These are phyloP conservation scores for Myotis davidii DNA, from an alignment of 2,113 vertebrate species.

Conservation along the genomic window DNA sequence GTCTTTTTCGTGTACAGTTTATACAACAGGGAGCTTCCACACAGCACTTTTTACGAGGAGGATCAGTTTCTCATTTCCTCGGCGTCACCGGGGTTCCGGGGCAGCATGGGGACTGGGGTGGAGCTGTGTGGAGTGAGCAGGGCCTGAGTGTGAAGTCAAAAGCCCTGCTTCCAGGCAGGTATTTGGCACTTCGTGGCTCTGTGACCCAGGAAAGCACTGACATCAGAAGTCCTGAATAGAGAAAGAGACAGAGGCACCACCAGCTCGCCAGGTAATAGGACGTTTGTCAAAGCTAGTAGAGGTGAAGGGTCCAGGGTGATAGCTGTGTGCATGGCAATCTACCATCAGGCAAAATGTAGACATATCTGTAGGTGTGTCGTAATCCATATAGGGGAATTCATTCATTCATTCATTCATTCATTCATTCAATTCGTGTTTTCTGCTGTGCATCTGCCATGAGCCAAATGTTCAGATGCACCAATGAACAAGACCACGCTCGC, in stretches of 20 bases:
- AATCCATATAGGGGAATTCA: background rate
- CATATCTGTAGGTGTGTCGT: background rate
- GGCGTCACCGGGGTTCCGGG: background rate
- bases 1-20: background rate
- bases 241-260: background rate
- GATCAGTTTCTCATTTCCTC: conserved; percentile 49
- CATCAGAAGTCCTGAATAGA: background rate
- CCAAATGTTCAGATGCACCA: background rate
- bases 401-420: background rate
- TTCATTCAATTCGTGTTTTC: background rate
- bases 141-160: background rate
- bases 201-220: background rate
- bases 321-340: background rate
- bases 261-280: background rate
- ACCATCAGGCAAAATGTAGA: background rate
- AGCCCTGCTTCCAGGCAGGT: background rate
- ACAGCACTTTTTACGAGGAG: background rate
- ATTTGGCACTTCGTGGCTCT: too few relatives aligned
- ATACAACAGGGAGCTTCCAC: background rate
- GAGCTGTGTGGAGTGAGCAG: background rate
- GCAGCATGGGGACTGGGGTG: background rate
- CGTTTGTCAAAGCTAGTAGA: background rate
- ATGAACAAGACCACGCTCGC: background rate
- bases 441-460: background rate
- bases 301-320: background rate